Percentiles rank a stretch among this genome's conserved stretches.
These are phyloP conservation scores for Equus quagga DNA, from an alignment of 2,113 vertebrate species.

Conservation along the genomic window DNA sequence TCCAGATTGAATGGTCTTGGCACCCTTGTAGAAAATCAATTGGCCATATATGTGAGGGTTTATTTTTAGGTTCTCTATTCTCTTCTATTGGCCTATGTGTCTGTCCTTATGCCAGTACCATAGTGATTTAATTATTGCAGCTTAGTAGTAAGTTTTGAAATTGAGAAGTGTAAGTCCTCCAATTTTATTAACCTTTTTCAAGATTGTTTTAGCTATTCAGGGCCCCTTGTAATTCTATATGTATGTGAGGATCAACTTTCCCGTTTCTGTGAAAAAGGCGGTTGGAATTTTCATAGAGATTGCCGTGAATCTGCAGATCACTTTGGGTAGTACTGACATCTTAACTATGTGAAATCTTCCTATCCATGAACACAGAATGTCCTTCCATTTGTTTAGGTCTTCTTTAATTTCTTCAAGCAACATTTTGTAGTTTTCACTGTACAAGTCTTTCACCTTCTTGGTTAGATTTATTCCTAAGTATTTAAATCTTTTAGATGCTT, in stretches of 20 bases:
- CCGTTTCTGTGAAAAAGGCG: slow-evolving; percentile 30
- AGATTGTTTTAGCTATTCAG: slow-evolving; percentile 9
- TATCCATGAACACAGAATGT: not conserved
- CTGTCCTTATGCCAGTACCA: not conserved
- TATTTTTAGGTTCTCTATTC: not conserved
- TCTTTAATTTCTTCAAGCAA: slow-evolving; percentile 46
- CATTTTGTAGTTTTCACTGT: slow-evolving; percentile 3
- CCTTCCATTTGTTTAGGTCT: slow-evolving; percentile 18
- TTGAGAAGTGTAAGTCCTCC: not conserved
- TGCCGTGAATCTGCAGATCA: not conserved
- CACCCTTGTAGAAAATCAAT: not conserved
- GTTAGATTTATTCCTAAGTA: slow-evolving; percentile 23
- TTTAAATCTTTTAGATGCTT: slow-evolving; percentile 45
- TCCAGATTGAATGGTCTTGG: not conserved
- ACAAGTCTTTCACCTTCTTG: slow-evolving; percentile 4
- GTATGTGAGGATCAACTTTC: not conserved
- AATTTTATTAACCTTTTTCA: not conserved
- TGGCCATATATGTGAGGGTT: not conserved
- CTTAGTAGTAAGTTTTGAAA: slow-evolving; percentile 25
- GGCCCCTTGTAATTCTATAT: not conserved
- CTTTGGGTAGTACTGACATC: not conserved
- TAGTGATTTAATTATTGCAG: slow-evolving; percentile 22
- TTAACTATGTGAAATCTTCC: slow-evolving; percentile 11
- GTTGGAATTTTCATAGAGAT: slow-evolving; percentile 18
- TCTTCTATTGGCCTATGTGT: not conserved